Evolutionary conservation across 2,888 invertebrate species (phyloP).

Genomic region (Folsomia candida): DNA sequence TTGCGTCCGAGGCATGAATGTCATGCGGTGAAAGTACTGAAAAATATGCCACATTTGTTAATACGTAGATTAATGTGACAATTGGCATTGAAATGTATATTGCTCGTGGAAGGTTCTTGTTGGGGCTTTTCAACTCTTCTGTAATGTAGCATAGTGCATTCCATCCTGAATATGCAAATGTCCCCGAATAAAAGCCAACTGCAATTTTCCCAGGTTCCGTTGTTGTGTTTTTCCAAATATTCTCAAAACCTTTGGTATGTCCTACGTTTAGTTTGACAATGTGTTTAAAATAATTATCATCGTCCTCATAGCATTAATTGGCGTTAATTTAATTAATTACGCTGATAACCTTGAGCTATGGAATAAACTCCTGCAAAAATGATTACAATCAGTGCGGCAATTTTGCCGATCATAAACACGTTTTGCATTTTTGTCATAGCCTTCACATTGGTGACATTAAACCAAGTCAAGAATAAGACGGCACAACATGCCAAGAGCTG

Average conservation of each 20-base stretch:
- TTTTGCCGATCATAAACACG: conserved; percentile 88
- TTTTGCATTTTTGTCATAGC: conserved; percentile 85
- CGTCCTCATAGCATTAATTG: neutral
- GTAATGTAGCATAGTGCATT: conserved; percentile 91
- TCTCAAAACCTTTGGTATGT: conserved; percentile 69
- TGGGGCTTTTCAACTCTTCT: conserved; percentile 85
- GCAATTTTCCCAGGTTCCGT: conserved; percentile 79
- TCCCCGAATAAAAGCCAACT: conserved; percentile 55
- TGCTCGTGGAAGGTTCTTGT: conserved; percentile 59
- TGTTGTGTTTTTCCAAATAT: conserved; percentile 73
- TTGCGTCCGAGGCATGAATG: conserved; percentile 77
- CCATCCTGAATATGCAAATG: conserved; percentile 77
- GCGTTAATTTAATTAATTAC: neutral
- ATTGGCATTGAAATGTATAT: conserved; percentile 90
- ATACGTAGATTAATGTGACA: conserved; percentile 82
- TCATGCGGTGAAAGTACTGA: conserved; percentile 77
- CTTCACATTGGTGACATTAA: conserved; percentile 80
- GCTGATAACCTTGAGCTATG: conserved; percentile 65
- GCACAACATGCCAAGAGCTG: conserved; percentile 75
- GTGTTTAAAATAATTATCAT: neutral
- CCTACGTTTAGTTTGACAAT: conserved; percentile 56
- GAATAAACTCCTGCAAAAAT: conserved; percentile 76
- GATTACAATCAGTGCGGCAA: conserved; percentile 76
- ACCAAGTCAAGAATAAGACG: conserved; percentile 80
- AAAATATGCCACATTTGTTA: conserved; percentile 89